A percentile compares a stretch with the other conserved stretches of the same genome.
Conservation (phyloP, 2,888 invertebrate genomes). For the Agrotis puta region DNA sequence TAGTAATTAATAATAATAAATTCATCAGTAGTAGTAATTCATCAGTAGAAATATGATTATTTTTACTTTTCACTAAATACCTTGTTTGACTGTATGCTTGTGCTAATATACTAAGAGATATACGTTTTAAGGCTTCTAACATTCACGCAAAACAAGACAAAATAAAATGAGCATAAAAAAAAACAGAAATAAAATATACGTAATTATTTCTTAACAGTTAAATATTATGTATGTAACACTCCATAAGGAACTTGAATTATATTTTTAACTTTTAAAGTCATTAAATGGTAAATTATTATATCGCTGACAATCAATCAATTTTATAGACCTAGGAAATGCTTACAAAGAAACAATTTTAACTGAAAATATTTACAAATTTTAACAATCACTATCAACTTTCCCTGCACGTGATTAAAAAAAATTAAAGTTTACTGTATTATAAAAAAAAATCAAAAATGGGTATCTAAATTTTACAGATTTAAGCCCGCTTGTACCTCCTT, state of each 20-base stretch:
- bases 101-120: background rate
- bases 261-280: background rate
- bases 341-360: background rate
- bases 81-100: background rate
- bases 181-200: conserved; percentile 13
- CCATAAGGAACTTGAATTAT: conserved; percentile 18
- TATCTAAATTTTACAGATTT: too few relatives aligned
- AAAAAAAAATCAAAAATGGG: background rate
- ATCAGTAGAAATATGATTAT: too few relatives aligned
- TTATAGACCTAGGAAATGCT: too few relatives aligned
- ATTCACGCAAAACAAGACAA: too few relatives aligned
- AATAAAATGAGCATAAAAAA: background rate
- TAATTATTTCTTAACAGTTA: conserved; percentile 36
- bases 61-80: too few relatives aligned
- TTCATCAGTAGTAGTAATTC: too few relatives aligned
- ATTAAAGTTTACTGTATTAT: background rate
- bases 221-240: conserved; percentile 38
- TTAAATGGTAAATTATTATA: background rate
- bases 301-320: background rate
- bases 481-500: too few relatives aligned
- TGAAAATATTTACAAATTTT: background rate
- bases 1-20: too few relatives aligned
- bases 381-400: background rate
- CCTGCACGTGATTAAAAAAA: background rate
- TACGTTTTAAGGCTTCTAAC: background rate